Evolutionary conservation across 2,888 invertebrate genomes (phyloP).

Genomic region (Rhagium mordax): DNA sequence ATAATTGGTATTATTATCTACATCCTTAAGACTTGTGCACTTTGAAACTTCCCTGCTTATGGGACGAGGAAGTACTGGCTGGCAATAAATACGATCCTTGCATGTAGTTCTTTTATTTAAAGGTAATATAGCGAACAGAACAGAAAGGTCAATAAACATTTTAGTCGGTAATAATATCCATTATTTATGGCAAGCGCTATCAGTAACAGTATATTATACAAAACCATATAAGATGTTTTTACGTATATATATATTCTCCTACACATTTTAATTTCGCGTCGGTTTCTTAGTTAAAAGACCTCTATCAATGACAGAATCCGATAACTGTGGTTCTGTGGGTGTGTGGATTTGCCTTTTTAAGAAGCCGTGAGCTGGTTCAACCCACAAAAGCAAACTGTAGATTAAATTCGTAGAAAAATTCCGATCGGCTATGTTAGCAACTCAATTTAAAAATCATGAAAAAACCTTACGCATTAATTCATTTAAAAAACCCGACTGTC

Average conservation of each 20-base stretch:
- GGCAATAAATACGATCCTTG: neutral
- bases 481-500: neutral
- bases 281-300: constrained; percentile 7
- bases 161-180: neutral
- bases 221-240: neutral
- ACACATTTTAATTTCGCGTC: constrained; percentile 4
- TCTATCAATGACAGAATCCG: constrained; percentile 7
- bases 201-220: neutral
- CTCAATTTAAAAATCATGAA: constrained; percentile 30
- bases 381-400: constrained; percentile 19
- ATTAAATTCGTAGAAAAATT: constrained; percentile 27
- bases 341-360: constrained; percentile 36
- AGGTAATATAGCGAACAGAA: neutral
- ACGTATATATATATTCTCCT: neutral
- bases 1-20: too few species aligned
- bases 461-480: constrained; percentile 9
- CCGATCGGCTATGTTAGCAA: constrained; percentile 12
- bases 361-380: constrained; percentile 13
- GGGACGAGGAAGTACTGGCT: neutral
- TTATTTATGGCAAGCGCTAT: neutral
- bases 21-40: too few species aligned
- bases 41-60: too few species aligned
- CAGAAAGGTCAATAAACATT: neutral
- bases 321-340: constrained; percentile 29
- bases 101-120: neutral